Conservation (phyloP, 2,113 vertebrate genomes). For the Halcyon malimbica region DNA sequence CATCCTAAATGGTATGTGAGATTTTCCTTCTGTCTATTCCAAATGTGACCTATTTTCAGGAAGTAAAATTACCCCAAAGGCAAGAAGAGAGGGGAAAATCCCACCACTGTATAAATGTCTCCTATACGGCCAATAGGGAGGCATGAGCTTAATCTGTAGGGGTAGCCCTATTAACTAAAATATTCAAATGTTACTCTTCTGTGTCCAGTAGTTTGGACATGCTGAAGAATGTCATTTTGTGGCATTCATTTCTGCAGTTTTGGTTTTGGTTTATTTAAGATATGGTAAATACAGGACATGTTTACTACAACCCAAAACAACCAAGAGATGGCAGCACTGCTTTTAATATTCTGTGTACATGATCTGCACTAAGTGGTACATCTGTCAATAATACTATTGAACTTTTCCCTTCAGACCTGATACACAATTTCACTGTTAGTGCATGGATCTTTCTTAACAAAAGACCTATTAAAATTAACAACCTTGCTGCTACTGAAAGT, state of each 20-base stretch:
- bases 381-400: neutral
- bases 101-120: neutral
- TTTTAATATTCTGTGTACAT: slow-evolving; percentile 37
- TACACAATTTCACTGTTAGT: neutral
- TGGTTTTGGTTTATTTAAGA: neutral
- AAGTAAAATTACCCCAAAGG: neutral
- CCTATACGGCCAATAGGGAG: neutral
- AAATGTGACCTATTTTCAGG: neutral
- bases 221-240: neutral
- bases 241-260: neutral
- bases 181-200: neutral
- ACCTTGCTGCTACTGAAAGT: neutral
- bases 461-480: neutral
- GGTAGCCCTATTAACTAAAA: neutral
- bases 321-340: slow-evolving; percentile 75
- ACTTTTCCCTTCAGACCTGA: neutral
- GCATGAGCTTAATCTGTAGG: neutral
- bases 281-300: neutral
- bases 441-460: neutral
- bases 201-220: neutral
- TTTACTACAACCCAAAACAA: neutral
- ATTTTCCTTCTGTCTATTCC: neutral
- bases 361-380: neutral
- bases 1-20: neutral
- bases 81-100: neutral